Evolutionary conservation across 2,113 vertebrate genomes (phyloP).

Genomic region (Helogale parvula): DNA sequence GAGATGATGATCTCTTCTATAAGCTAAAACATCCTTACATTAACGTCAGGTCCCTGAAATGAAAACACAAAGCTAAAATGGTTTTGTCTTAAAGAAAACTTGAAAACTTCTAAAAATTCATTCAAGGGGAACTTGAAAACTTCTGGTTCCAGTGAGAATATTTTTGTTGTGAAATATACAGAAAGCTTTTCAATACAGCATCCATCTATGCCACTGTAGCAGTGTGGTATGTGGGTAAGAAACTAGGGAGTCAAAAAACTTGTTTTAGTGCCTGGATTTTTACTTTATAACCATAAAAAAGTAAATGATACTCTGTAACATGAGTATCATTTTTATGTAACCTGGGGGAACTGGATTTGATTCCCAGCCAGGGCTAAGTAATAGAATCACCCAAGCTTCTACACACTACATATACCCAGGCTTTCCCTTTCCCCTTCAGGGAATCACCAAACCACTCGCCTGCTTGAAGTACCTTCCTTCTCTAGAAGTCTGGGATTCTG

Average conservation of each 20-base stretch:
- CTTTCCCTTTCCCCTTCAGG: neutral
- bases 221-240: neutral
- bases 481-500: neutral
- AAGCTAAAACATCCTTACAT: neutral
- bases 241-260: neutral
- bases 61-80: conserved; percentile 19
- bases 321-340: neutral
- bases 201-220: neutral
- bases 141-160: neutral
- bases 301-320: neutral
- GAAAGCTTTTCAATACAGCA: neutral
- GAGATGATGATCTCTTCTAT: neutral
- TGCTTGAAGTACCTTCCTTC: neutral
- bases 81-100: neutral
- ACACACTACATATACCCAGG: neutral
- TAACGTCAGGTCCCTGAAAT: neutral
- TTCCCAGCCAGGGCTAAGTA: neutral
- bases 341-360: neutral
- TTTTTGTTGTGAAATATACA: neutral
- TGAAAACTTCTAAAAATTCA: conserved; percentile 4
- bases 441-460: neutral
- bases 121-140: neutral
- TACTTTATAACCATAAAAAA: conserved; percentile 23
- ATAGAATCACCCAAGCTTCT: neutral
- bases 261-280: neutral